Conservation (phyloP, 2,113 vertebrate genomes). For the Cavia porcellus region DNA sequence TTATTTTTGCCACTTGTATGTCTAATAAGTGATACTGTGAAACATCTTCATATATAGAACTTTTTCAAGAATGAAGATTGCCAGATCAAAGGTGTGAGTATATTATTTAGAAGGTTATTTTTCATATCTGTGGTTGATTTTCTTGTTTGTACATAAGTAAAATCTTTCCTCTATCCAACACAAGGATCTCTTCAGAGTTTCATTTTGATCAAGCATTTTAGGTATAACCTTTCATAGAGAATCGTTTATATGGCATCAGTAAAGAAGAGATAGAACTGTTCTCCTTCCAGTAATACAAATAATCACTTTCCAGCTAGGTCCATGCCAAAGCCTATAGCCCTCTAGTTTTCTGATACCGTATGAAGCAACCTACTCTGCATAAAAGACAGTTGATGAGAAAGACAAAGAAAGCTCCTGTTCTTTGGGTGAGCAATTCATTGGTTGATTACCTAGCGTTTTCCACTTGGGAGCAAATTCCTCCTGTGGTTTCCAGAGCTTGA, state of each 20-base stretch:
- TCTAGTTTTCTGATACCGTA: slow-evolving; percentile 74
- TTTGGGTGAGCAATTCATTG: slow-evolving; percentile 77
- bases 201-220: slow-evolving; percentile 57
- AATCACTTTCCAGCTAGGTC: slow-evolving; percentile 26
- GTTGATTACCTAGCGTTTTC: slow-evolving; percentile 81
- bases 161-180: slow-evolving; percentile 10
- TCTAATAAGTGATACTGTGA: slow-evolving; percentile 37
- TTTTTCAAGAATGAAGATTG: slow-evolving; percentile 11
- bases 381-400: slow-evolving; percentile 67
- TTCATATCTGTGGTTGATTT: slow-evolving; percentile 40
- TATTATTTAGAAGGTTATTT: slow-evolving; percentile 13
- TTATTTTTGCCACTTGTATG: not conserved
- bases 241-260: slow-evolving; percentile 44
- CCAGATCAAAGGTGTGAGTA: not conserved
- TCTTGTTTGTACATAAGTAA: slow-evolving; percentile 20
- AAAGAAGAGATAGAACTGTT: slow-evolving; percentile 47
- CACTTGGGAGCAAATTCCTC: slow-evolving; percentile 81
- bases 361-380: slow-evolving; percentile 68
- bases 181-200: slow-evolving; percentile 23
- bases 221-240: slow-evolving; percentile 63
- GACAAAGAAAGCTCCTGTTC: slow-evolving; percentile 79
- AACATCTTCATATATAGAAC: slow-evolving; percentile 2
- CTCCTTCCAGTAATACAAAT: slow-evolving; percentile 49
- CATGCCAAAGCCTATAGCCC: slow-evolving; percentile 3
- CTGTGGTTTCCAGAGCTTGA: slow-evolving; percentile 80